Evolutionary conservation across 2,113 vertebrate species (phyloP).

Genomic region (Microcebus murinus): DNA sequence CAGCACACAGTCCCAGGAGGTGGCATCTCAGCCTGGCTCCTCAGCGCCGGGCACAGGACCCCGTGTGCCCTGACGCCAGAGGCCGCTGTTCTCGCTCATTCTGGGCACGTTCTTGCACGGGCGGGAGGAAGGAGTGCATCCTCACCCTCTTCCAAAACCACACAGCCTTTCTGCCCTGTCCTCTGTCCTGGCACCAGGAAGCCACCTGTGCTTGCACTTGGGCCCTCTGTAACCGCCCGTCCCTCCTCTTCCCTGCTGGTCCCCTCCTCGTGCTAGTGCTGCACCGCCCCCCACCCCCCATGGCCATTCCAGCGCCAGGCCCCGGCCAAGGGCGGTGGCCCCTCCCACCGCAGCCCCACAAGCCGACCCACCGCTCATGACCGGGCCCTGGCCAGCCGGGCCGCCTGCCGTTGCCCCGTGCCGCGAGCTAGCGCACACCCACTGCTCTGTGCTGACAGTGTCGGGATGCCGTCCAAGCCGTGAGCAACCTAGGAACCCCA

Average conservation of each 20-base stretch:
- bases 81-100: neutral
- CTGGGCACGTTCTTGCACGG: too few relatives aligned
- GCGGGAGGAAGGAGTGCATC: neutral
- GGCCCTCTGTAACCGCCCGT: neutral
- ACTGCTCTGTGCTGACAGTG: too few relatives aligned
- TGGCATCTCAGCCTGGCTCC: neutral
- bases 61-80: rapidly evolving
- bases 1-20: neutral
- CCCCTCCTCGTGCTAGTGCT: neutral
- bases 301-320: too few relatives aligned
- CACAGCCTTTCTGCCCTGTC: neutral
- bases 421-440: rapidly evolving
- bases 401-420: rapidly evolving
- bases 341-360: too few relatives aligned
- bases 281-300: too few relatives aligned
- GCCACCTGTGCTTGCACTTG: neutral
- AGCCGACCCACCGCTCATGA: too few relatives aligned
- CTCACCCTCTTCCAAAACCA: neutral
- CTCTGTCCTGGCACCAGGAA: neutral
- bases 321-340: too few relatives aligned
- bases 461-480: neutral
- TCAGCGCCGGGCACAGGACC: neutral
- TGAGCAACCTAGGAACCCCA: neutral
- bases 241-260: neutral
- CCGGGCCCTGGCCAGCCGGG: neutral